Evolutionary conservation across 2,797 vertebrate genomes (phyloP), one percentile per base, ranked within the genome.

Genomic region (Melopsittacus undulatus): DNA sequence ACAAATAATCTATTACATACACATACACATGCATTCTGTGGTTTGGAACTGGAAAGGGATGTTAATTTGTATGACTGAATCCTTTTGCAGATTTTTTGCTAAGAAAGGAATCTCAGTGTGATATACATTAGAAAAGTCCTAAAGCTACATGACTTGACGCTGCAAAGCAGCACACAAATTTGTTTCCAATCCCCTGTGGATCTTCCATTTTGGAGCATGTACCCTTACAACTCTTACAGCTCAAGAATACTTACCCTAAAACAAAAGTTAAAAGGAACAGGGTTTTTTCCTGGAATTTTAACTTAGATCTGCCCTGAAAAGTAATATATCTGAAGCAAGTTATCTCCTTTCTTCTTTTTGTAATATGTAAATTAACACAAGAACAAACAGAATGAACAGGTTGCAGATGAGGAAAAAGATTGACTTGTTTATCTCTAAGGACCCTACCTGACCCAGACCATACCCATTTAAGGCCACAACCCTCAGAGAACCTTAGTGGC

Each of bases 221-320:
- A 36, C 36, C 36, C 36, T 36, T 36, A 36, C 36, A 36, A 36
- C 36, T 36, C 16, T 13, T 23, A 24, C 10, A 59, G 19, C 30
- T 36, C 4, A 34, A 69, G 34, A 89, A 66, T 51, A 51, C 2
- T 12, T 59, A 7, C 20, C 40, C 9, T 56, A 62, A 64, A 1
- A 2, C 27, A 4, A 19, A 29, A 57, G 56, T 59, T 59, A 27
- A n/a, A 13, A 51, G 17, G 2, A 2, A 1, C 1, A 5, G n/a
- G 5, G 0, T 13, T 30, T 87, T 80, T 36, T 10, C 34, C 56
- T 81, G 26, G 13, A 83, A 72, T 29, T 56, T 2, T 85, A 80
- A 83, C 4, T 61, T 80, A 49, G 16, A 74, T 51, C 11, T 51
- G 21, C 10, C 16, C 27, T 76, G 67, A 38, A 45, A 75, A 42